Percentiles rank a stretch among this genome's conserved stretches.
These are phyloP conservation scores for Drosophila aff. DNA, from an alignment of 1,140 invertebrate genomes.

Conservation along the genomic window DNA sequence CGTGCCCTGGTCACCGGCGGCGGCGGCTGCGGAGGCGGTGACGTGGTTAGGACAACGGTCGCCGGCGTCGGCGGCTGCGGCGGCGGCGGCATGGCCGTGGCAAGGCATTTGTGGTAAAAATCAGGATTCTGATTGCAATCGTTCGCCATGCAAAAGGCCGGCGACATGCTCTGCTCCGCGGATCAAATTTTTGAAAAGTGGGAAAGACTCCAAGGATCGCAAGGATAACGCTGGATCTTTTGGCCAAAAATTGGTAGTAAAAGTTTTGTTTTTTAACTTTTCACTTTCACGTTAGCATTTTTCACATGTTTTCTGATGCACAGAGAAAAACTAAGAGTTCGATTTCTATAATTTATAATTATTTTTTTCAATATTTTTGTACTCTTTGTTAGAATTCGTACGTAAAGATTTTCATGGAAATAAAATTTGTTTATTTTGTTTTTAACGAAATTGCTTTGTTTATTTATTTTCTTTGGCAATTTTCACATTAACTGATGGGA, in stretches of 20 bases:
- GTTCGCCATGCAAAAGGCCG: conserved; percentile 72
- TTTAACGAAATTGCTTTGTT: conserved; percentile 6
- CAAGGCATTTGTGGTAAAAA: conserved; percentile 50
- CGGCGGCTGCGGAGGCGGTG: conserved; percentile 3
- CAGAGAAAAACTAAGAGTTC: neutral
- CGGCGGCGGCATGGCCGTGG: conserved; percentile 14
- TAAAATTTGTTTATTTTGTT: conserved; percentile 8
- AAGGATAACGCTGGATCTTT: neutral
- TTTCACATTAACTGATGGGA: conserved; percentile 4
- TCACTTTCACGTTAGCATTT: conserved; percentile 6
- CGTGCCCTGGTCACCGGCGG: neutral
- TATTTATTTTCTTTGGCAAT: conserved; percentile 26
- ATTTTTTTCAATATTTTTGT: neutral
- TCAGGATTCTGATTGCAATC: conserved; percentile 55
- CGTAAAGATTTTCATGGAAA: conserved; percentile 6
- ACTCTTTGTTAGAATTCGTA: neutral
- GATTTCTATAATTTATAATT: neutral
- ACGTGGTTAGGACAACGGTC: conserved; percentile 39
- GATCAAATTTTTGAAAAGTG: neutral
- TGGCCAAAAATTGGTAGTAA: neutral
- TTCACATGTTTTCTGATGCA: neutral
- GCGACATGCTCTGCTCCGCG: conserved; percentile 65
- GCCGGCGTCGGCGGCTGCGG: conserved; percentile 9
- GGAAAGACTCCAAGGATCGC: neutral
- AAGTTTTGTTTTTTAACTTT: neutral